phyloP scores from a whole-genome alignment of 1,140 invertebrate genomes.

The Drosophila nikananu region DNA sequence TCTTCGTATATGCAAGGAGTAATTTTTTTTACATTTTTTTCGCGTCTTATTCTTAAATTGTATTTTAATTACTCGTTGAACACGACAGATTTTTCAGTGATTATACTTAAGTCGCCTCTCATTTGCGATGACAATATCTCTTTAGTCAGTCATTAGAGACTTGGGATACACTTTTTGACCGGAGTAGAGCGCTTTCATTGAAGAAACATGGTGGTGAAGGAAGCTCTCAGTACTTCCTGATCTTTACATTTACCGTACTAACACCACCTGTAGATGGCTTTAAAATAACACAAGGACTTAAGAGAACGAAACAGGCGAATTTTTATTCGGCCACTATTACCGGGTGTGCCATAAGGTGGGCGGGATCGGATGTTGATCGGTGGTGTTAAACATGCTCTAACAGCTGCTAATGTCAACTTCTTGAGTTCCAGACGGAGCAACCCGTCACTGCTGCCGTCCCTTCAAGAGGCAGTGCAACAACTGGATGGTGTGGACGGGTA shows the following conservation, averaged over 20 bases:
- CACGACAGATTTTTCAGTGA: neutral
- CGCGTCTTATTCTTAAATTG: neutral
- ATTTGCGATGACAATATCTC: neutral
- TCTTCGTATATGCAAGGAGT: neutral
- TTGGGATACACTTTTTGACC: too few species aligned
- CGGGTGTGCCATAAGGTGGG: neutral
- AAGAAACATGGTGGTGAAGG: too few species aligned
- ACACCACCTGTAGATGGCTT: too few species aligned
- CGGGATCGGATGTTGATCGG: too few species aligned
- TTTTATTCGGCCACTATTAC: constrained; percentile 5
- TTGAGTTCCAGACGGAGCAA: neutral
- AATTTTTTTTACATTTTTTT: neutral
- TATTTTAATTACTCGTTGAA: neutral
- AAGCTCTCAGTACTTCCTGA: too few species aligned
- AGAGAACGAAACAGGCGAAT: neutral
- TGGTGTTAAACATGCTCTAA: neutral
- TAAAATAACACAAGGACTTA: neutral
- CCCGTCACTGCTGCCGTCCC: neutral
- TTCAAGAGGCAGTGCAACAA: neutral
- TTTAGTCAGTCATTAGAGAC: too few species aligned
- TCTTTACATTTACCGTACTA: too few species aligned
- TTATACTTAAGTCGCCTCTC: neutral
- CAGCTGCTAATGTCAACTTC: neutral
- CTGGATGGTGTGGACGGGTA: neutral
- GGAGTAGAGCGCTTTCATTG: too few species aligned